Conservation (phyloP, 1,140 invertebrate genomes). For the Heliconius hewitsoni region DNA sequence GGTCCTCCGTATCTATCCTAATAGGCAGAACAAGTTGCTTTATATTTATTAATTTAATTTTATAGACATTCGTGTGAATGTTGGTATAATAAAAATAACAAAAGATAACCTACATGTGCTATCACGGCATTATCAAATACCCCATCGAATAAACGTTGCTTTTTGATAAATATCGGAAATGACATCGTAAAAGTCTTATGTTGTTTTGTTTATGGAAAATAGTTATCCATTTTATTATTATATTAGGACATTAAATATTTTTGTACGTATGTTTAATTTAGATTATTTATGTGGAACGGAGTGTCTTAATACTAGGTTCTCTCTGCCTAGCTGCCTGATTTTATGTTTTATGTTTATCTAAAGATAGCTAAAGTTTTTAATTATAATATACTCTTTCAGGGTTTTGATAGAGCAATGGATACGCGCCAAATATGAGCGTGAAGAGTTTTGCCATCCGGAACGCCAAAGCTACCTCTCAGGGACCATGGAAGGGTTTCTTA, state of each 20-base stretch:
- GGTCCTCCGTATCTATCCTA: no score
- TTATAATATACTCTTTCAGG: conserved; percentile 76
- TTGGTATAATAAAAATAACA: conserved; percentile 37
- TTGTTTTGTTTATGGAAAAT: not conserved
- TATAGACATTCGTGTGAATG: not conserved
- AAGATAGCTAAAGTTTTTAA: no score
- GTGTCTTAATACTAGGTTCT: no score
- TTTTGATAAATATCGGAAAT: conserved; percentile 14
- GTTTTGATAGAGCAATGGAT: conserved; percentile 95
- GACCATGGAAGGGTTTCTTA: conserved; percentile 91
- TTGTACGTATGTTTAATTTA: no score
- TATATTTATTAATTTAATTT: no score
- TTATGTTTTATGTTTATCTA: no score
- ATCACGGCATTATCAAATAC: conserved; percentile 46
- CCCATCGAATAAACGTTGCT: conserved; percentile 36
- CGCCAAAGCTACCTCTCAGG: conserved; percentile 89
- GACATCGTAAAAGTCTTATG: not conserved
- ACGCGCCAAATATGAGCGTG: conserved; percentile 92
- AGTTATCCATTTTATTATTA: not conserved
- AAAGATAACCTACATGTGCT: conserved; percentile 51
- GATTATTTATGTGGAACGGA: no score
- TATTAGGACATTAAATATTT: not conserved
- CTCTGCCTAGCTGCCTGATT: no score
- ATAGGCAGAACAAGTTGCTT: no score
- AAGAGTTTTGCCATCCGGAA: conserved; percentile 92